These are phyloP conservation scores for Anoura caudifer DNA, from an alignment of 2,113 vertebrate species.

Conservation along the genomic window DNA sequence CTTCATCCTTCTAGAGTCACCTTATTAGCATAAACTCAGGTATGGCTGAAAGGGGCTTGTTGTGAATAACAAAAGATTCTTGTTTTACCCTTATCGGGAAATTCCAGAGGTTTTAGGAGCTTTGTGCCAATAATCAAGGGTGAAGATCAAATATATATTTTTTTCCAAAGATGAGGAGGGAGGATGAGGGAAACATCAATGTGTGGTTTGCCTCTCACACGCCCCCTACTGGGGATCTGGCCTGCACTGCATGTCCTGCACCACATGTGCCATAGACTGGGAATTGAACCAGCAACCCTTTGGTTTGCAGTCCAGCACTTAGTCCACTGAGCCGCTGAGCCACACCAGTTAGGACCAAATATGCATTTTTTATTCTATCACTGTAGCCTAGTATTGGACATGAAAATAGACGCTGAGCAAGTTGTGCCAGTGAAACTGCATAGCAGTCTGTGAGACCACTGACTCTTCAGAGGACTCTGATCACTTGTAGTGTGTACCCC, in stretches of 20 bases:
- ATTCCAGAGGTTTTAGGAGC: neutral
- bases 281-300: too few species aligned
- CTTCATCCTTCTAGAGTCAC: neutral
- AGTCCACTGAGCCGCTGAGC: too few species aligned
- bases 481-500: neutral
- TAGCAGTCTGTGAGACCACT: neutral
- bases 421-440: neutral
- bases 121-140: neutral
- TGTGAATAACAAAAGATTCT: neutral
- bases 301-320: too few species aligned
- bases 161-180: too few species aligned
- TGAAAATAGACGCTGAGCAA: neutral
- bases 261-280: too few species aligned
- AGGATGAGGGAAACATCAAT: too few species aligned
- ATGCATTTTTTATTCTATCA: neutral
- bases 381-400: neutral
- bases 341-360: too few species aligned
- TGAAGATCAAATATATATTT: neutral
- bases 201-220: too few species aligned
- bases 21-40: neutral
- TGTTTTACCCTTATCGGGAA: neutral
- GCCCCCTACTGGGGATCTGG: too few species aligned
- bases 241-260: too few species aligned
- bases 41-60: neutral
- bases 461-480: neutral